These are phyloP conservation scores for Carcina quercana DNA, from an alignment of 2,888 invertebrate genomes.

Conservation along the genomic window DNA sequence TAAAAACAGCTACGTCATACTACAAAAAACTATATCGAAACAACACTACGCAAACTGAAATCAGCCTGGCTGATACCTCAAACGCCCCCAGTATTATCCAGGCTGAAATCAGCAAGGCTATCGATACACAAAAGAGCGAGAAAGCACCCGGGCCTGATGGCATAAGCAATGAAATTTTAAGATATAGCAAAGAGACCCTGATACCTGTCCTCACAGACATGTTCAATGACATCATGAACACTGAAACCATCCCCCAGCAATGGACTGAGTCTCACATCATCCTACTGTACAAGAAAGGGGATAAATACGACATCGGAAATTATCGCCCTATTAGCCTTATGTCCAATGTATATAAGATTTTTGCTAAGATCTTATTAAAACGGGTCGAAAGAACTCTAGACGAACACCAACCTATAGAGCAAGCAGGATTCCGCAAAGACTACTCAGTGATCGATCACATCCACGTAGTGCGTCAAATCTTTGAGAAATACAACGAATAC, in stretches of 20 bases:
- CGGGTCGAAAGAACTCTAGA: constrained; percentile 4
- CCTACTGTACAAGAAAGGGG: constrained; percentile 20
- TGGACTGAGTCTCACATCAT: constrained; percentile 23
- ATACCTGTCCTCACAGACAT: constrained; percentile 1
- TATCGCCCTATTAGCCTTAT: constrained; percentile 14
- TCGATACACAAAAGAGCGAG: constrained; percentile 8
- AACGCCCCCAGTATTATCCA: constrained; percentile 5
- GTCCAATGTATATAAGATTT: constrained; percentile 7
- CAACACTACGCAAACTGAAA: no score
- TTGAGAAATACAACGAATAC: no score
- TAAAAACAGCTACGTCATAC: constrained; percentile 10
- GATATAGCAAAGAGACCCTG: neutral
- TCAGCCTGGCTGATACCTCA: no score
- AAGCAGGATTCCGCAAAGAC: constrained; percentile 19
- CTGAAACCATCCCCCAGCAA: constrained; percentile 9
- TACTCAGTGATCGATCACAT: constrained; percentile 3
- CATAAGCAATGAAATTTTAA: constrained; percentile 9
- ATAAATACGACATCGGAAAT: constrained; percentile 16
- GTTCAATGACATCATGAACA: constrained; percentile 5
- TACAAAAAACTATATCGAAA: constrained; percentile 9
- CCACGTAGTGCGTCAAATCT: no score
- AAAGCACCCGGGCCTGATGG: constrained; percentile 12
- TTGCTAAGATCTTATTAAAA: constrained; percentile 8
- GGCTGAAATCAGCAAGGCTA: constrained; percentile 10
- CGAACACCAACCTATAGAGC: constrained; percentile 16